A percentile compares a stretch with the other conserved stretches of the same genome.
Conservation (phyloP, 1,140 invertebrate genomes). For the Glomeris maerens region DNA sequence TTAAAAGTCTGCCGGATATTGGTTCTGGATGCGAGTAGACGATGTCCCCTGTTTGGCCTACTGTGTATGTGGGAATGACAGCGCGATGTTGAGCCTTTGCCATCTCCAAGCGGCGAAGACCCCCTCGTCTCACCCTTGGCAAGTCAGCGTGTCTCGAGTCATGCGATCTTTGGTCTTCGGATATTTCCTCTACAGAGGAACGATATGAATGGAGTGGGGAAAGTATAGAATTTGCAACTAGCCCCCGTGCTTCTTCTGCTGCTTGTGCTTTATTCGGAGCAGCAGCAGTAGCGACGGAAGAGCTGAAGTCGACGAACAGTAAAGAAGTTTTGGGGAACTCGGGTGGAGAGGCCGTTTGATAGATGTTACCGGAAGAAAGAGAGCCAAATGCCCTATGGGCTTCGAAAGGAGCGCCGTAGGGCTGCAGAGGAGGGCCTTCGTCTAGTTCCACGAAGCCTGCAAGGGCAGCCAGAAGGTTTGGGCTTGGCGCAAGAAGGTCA, state of each 20-base stretch:
- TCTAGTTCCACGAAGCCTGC: background rate
- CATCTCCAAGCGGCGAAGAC: too few species aligned
- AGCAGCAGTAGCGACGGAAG: background rate
- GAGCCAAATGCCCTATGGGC: background rate
- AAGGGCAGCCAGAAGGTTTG: background rate
- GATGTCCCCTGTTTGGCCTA: too few species aligned
- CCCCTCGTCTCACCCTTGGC: background rate
- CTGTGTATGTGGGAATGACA: too few species aligned
- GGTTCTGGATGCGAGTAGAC: too few species aligned
- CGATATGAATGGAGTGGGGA: too few species aligned
- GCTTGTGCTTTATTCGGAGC: background rate
- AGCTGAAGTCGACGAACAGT: too few species aligned
- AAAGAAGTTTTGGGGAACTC: background rate
- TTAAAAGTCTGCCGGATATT: too few species aligned
- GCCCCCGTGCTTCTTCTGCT: too few species aligned
- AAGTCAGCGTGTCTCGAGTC: background rate
- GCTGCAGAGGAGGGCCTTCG: background rate
- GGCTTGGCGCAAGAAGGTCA: background rate
- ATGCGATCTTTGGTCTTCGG: background rate
- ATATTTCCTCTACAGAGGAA: background rate
- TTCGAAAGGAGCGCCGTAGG: background rate
- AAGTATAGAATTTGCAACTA: too few species aligned
- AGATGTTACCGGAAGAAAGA: background rate
- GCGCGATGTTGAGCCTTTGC: too few species aligned
- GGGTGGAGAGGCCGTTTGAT: background rate